Conservation (phyloP, 2,113 vertebrate genomes). For the Pelusios castaneus region DNA sequence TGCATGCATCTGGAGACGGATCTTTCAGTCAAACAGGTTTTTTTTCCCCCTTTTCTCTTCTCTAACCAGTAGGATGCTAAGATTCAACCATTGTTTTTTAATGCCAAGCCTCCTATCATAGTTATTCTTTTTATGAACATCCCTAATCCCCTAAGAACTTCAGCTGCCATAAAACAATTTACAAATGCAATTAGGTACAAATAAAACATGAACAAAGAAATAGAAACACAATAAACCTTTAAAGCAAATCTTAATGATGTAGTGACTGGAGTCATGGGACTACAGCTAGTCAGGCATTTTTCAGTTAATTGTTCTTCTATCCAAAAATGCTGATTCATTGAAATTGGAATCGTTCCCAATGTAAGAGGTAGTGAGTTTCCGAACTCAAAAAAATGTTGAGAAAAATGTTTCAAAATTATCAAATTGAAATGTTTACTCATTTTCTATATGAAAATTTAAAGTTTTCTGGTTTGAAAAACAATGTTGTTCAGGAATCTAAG, state of each 20-base stretch:
- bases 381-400: background rate
- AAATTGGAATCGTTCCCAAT: background rate
- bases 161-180: conserved; percentile 26
- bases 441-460: background rate
- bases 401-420: background rate
- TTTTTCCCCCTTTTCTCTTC: background rate
- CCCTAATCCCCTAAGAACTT: background rate
- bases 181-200: conserved; percentile 46
- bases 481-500: background rate
- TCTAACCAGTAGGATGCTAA: background rate
- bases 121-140: conserved; percentile 9
- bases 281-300: background rate
- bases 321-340: background rate
- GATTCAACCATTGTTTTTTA: conserved; percentile 36
- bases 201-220: conserved; percentile 43
- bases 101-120: background rate
- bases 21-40: conserved; percentile 2
- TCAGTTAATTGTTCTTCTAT: background rate
- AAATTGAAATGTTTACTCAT: background rate
- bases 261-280: background rate
- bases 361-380: background rate
- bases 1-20: background rate
- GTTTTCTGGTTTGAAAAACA: background rate
- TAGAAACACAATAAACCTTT: conserved; percentile 33
- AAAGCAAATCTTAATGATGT: conserved; percentile 9